phyloP scores from a whole-genome alignment of 2,888 invertebrate species.

The Scrobipalpa costella region DNA sequence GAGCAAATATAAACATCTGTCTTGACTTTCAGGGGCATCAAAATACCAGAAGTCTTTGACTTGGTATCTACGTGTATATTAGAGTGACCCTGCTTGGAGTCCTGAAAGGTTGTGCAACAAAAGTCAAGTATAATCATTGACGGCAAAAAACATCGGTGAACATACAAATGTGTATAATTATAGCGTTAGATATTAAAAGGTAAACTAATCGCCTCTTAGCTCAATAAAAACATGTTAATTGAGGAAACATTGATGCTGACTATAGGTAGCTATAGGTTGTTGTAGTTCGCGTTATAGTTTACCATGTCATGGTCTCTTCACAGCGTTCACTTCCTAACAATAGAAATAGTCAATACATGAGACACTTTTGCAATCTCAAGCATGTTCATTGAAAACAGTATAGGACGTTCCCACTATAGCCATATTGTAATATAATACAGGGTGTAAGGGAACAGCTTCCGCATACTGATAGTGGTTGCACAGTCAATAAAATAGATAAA shows the following conservation, averaged over 20 bases:
- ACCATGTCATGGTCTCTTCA: neutral
- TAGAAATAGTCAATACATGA: neutral
- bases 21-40: no score
- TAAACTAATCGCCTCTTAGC: neutral
- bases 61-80: no score
- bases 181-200: neutral
- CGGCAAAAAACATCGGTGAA: no score
- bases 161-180: neutral
- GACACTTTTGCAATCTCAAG: slow-evolving; percentile 1
- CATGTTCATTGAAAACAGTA: neutral
- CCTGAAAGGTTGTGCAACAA: no score
- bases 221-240: neutral
- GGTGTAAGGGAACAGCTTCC: neutral
- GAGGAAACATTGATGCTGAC: neutral
- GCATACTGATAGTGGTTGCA: no score
- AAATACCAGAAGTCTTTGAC: no score
- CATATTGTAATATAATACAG: neutral
- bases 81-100: no score
- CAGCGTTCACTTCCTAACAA: neutral
- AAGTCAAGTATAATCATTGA: no score
- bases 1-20: no score
- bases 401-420: neutral
- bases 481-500: no score
- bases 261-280: no score
- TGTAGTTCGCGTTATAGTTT: neutral